phyloP scores from a whole-genome alignment of 2,113 vertebrate genomes.

The Paedocypris sp. region DNA sequence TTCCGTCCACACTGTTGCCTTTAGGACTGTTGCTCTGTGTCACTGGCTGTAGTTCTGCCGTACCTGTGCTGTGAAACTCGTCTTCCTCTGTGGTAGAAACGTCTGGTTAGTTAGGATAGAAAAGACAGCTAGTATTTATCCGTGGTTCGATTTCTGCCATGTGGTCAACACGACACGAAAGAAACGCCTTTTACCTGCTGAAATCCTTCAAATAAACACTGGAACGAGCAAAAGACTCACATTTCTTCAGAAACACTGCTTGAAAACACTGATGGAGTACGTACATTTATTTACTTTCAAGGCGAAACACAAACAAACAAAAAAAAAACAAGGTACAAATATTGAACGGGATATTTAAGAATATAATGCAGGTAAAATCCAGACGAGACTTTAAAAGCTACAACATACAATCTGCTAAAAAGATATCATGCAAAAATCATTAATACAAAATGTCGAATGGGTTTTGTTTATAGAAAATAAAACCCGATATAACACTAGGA shows the following conservation, averaged over 20 bases:
- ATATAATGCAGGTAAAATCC: slow-evolving; percentile 49
- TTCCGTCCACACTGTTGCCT: slow-evolving; percentile 18
- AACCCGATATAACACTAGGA: slow-evolving; percentile 60
- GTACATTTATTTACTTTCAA: slow-evolving; percentile 57
- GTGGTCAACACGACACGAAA: slow-evolving; percentile 34
- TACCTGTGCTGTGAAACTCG: slow-evolving; percentile 17
- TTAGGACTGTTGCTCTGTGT: slow-evolving; percentile 28
- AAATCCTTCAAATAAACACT: slow-evolving; percentile 56
- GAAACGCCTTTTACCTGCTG: slow-evolving; percentile 58
- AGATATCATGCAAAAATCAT: slow-evolving; percentile 63
- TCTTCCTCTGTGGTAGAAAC: slow-evolving; percentile 24
- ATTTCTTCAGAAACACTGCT: background rate
- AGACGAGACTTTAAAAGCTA: slow-evolving; percentile 45
- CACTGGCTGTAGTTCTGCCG: slow-evolving; percentile 17
- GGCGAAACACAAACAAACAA: slow-evolving; percentile 43
- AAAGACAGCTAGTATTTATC: slow-evolving; percentile 45
- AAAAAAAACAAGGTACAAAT: slow-evolving; percentile 53
- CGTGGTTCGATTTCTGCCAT: slow-evolving; percentile 39
- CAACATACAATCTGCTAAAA: slow-evolving; percentile 50
- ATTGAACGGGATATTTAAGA: slow-evolving; percentile 38
- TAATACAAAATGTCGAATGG: slow-evolving; percentile 40
- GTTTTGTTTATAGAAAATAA: slow-evolving; percentile 58
- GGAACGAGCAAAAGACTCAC: slow-evolving; percentile 42
- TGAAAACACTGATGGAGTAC: background rate
- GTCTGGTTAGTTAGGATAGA: slow-evolving; percentile 12